Evolutionary conservation across 2,888 invertebrate species (phyloP).

Genomic region (Eutolmus rufibarbis): DNA sequence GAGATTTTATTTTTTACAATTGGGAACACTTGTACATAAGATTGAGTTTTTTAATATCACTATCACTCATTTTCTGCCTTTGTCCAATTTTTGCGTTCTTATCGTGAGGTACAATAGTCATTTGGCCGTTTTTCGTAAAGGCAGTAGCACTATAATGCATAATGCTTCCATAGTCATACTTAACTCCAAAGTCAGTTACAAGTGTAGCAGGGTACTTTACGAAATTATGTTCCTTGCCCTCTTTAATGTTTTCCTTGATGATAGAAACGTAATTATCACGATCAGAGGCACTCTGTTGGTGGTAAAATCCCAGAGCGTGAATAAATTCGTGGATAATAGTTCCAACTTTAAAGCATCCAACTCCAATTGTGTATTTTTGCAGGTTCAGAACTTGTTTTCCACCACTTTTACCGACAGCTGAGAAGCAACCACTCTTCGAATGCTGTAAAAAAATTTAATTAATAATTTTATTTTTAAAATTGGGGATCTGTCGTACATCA

Average conservation of each 20-base stretch:
- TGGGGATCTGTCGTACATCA: slow-evolving; percentile 44
- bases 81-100: slow-evolving; percentile 54
- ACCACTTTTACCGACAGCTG: slow-evolving; percentile 74
- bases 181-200: slow-evolving; percentile 70
- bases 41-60: slow-evolving; percentile 53
- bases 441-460: not conserved
- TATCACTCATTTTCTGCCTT: slow-evolving; percentile 53
- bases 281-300: slow-evolving; percentile 80
- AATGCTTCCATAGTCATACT: slow-evolving; percentile 79
- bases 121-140: slow-evolving; percentile 73
- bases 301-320: slow-evolving; percentile 80
- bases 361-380: slow-evolving; percentile 52
- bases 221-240: slow-evolving; percentile 73
- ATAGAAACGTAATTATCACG: slow-evolving; percentile 74
- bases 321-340: slow-evolving; percentile 80
- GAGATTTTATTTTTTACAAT: not conserved
- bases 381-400: slow-evolving; percentile 55
- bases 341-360: slow-evolving; percentile 58
- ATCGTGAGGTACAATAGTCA: slow-evolving; percentile 70
- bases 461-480: not conserved
- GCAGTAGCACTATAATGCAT: slow-evolving; percentile 80
- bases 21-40: slow-evolving; percentile 57
- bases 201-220: slow-evolving; percentile 67
- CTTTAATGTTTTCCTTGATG: slow-evolving; percentile 58
- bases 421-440: slow-evolving; percentile 72